Conservation (phyloP, 2,113 vertebrate genomes). For the Hemiscyllium ocellatum region DNA sequence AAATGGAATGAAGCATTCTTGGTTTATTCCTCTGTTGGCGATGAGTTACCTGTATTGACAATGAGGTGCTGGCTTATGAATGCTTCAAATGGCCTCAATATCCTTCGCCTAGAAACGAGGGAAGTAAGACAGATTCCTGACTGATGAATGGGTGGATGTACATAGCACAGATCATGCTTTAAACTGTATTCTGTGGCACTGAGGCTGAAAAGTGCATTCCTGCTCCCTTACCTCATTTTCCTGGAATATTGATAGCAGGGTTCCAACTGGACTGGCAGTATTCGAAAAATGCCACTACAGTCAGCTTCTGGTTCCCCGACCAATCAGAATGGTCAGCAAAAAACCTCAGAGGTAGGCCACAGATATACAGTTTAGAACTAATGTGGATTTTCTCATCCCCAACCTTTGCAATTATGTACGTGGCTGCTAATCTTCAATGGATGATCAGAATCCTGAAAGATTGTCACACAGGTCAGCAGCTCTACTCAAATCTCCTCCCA, state of each 20-base stretch:
- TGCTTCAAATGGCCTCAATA: neutral
- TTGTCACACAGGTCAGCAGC: too few relatives aligned
- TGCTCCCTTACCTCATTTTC: neutral
- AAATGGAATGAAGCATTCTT: neutral
- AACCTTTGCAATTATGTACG: too few relatives aligned
- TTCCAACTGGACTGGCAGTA: neutral
- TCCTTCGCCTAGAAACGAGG: neutral
- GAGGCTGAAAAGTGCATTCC: neutral
- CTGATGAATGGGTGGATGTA: neutral
- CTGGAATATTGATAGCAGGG: neutral
- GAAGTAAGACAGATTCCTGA: neutral
- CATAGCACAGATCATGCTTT: neutral
- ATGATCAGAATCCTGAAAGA: too few relatives aligned
- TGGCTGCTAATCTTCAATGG: too few relatives aligned
- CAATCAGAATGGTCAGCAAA: too few relatives aligned
- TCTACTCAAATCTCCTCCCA: too few relatives aligned
- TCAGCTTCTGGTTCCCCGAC: neutral
- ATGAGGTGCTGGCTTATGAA: neutral
- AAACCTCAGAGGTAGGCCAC: too few relatives aligned
- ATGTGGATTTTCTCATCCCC: too few relatives aligned
- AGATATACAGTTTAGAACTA: too few relatives aligned
- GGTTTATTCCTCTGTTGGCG: neutral
- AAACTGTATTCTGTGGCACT: neutral
- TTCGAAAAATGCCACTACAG: neutral
- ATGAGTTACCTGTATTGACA: neutral